Percentiles rank a stretch among this genome's conserved stretches.
Evolutionary conservation across 2,113 vertebrate species (phyloP).

Genomic region (Corvus moneduloides): DNA sequence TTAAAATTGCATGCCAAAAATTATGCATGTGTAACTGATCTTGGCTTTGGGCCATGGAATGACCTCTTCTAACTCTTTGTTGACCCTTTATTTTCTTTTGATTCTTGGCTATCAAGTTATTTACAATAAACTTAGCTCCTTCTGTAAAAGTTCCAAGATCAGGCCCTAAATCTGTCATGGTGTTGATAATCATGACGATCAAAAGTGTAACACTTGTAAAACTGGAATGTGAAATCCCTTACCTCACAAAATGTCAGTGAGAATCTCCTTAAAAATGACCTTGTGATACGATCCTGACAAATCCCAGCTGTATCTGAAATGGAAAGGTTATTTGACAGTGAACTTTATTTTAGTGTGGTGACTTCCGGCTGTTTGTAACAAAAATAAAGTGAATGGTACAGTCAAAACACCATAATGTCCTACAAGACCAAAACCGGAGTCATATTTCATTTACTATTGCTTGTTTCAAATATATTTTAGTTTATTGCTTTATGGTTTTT

Average conservation of each 20-base stretch:
- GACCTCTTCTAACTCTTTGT: neutral
- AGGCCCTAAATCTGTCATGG: constrained; percentile 16
- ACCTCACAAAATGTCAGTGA: constrained; percentile 26
- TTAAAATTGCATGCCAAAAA: neutral
- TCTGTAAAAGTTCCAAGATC: constrained; percentile 1
- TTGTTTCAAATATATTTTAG: neutral
- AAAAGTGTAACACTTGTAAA: constrained; percentile 16
- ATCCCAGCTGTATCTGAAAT: constrained; percentile 19
- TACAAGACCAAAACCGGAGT: neutral
- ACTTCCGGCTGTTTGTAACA: neutral
- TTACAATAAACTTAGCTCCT: neutral
- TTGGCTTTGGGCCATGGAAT: neutral
- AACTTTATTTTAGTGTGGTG: neutral
- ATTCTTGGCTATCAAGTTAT: constrained; percentile 1
- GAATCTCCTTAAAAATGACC: constrained; percentile 39
- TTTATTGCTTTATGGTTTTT: neutral
- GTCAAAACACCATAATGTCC: neutral
- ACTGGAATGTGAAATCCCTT: constrained; percentile 33
- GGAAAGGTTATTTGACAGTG: neutral
- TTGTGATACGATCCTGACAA: constrained; percentile 23
- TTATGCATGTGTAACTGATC: neutral
- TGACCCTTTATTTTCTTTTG: constrained; percentile 20
- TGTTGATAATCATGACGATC: neutral
- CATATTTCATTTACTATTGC: neutral
- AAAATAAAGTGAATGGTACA: constrained; percentile 2